Conservation (phyloP, 1,140 invertebrate species). For the Frieseomelitta varia region DNA sequence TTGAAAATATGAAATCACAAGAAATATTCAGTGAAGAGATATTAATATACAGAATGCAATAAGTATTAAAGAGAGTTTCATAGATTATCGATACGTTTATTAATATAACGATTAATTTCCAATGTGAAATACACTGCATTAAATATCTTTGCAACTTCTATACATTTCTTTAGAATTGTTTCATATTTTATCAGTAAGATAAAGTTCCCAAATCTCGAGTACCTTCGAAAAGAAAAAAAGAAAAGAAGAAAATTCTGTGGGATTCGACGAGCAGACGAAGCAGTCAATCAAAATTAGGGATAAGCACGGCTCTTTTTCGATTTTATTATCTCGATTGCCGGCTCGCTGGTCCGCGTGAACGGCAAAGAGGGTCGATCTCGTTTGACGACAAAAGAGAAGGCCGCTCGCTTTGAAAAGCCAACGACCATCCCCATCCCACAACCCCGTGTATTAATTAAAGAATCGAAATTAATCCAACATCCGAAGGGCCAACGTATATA, state of each 20-base stretch:
- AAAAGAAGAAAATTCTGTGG: background rate
- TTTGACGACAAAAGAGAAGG: conserved; percentile 35
- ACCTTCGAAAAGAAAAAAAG: background rate
- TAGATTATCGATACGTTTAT: no score
- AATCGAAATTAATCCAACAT: conserved; percentile 51
- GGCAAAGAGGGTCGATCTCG: conserved; percentile 8
- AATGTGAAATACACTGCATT: no score
- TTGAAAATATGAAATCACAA: no score
- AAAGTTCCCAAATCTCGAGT: no score
- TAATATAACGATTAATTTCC: no score
- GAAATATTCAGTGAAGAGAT: no score
- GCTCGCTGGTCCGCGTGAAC: conserved; percentile 32
- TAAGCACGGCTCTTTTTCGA: conserved; percentile 41
- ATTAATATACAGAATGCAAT: no score
- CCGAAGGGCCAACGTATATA: no score
- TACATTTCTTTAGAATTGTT: no score
- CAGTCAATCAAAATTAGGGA: conserved; percentile 38
- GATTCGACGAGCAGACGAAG: background rate
- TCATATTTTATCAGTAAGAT: no score
- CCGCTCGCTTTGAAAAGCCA: conserved; percentile 10
- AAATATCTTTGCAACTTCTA: no score
- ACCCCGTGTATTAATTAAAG: conserved; percentile 36
- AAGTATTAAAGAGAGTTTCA: no score
- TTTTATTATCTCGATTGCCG: conserved; percentile 55
- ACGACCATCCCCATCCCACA: background rate